These are phyloP conservation scores for Melanerpes aurifrons DNA, from an alignment of 2,113 vertebrate genomes.

Conservation along the genomic window DNA sequence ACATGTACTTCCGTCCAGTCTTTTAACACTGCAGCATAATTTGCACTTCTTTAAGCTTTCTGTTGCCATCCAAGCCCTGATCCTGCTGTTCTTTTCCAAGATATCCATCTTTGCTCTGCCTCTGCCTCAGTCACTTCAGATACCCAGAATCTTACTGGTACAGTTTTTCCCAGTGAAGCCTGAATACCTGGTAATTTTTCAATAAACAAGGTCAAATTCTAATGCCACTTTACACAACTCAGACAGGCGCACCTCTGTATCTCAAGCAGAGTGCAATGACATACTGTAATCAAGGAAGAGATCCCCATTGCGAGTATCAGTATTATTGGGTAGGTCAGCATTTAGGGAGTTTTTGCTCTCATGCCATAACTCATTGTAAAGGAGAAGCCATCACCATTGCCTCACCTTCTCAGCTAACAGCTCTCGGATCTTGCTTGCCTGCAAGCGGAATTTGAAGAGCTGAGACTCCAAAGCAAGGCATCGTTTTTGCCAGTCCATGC, in stretches of 20 bases:
- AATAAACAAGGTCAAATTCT: not conserved
- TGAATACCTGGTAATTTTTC: not conserved
- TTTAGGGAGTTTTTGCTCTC: not conserved
- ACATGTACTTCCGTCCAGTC: not conserved
- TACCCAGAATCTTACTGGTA: not conserved
- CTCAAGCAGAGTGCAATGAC: not conserved
- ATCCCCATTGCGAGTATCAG: not conserved
- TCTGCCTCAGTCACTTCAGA: not conserved
- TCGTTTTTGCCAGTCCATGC: slow-evolving; percentile 87
- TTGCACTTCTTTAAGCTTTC: not conserved
- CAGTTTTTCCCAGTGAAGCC: not conserved
- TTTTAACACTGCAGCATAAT: not conserved
- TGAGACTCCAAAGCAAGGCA: slow-evolving; percentile 86
- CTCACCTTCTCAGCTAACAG: slow-evolving; percentile 89
- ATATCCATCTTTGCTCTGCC: not conserved
- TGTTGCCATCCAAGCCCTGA: not conserved
- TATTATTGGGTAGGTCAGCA: not conserved
- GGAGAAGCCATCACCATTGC: not conserved
- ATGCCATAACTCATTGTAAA: not conserved
- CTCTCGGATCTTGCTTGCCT: slow-evolving; percentile 89
- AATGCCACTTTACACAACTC: not conserved
- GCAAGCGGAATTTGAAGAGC: slow-evolving; percentile 88
- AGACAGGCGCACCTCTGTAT: not conserved
- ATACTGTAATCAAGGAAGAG: not conserved
- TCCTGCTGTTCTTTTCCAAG: not conserved